Base-by-base conservation (phyloP, 2,113 vertebrate species). In the Furnarius figulus region DNA sequence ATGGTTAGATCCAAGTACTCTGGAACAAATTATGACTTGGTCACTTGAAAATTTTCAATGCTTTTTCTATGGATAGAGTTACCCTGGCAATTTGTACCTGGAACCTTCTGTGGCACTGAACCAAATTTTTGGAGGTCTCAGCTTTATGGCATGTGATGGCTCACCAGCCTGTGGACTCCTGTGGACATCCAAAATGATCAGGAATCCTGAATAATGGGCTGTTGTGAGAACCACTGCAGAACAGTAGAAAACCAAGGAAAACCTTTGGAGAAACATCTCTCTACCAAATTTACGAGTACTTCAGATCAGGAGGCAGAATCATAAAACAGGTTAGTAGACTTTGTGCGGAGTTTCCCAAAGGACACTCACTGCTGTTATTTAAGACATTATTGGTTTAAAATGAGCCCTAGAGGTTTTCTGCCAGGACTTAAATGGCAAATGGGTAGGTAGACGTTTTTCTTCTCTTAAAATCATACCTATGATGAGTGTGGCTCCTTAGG, bases 341-440 rank as follows among this genome's bases (percentile, higher is more conserved):
- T 79, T 15, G 49, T 67, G 44, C n/a, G 33, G 70, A 63, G 50
- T 82, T 94, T 96, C 94, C 81, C 85, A 82, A 70, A 71, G 47
- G 89, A 89, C 30, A 15, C 12, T 76, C 23, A 46, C 35, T 87
- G 23, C 40, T 75, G 62, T 94, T 89, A 65, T 94, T 94, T 85
- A 91, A 78, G 87, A 42, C 78, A 75, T 63, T 93, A 84, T 63
- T 84, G 49, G 79, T 92, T 95, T 92, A 84, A 93, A 95, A 92
- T 2, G 42, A 87, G 30, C 76, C 80, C 61, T 78, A 9, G 65
- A 56, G 89, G 42, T 47, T 95, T 95, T 93, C 89, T 94, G 37
- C 70, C 52, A 76, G 52, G 62, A 58, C 46, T 90, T 82, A 75
- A 74, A 81, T 58, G 35, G 39, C 24, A 87, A 87, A 82, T 39